Evolutionary conservation across 2,113 vertebrate species (phyloP).

Genomic region (Ceuthmochares aereus): DNA sequence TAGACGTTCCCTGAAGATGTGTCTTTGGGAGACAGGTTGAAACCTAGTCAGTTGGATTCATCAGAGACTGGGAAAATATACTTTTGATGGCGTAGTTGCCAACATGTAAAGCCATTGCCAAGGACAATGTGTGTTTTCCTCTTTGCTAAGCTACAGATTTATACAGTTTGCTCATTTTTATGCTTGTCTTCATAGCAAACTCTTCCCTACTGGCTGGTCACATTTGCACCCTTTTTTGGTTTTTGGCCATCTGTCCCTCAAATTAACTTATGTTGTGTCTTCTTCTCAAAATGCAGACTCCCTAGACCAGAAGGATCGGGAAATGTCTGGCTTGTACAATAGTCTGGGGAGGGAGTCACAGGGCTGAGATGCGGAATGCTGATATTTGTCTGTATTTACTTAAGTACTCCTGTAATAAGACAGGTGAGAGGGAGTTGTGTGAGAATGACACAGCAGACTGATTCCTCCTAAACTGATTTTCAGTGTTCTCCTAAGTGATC

Average conservation of each 20-base stretch:
- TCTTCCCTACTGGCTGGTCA: background rate
- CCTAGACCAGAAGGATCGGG: background rate
- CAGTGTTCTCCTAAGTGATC: accelerated
- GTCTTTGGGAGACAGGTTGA: background rate
- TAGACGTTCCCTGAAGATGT: background rate
- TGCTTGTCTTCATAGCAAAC: background rate
- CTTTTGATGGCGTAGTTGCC: background rate
- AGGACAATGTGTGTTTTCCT: background rate
- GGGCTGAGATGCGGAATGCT: background rate
- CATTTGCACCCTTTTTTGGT: background rate
- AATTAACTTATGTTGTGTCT: background rate
- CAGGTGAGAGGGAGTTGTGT: background rate
- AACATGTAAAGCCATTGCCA: background rate
- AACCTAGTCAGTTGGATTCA: background rate
- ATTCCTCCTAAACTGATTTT: background rate
- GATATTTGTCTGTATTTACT: background rate
- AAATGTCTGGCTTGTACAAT: background rate
- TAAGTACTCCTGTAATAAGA: background rate
- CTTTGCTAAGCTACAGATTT: background rate
- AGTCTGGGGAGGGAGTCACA: background rate
- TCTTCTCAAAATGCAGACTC: background rate
- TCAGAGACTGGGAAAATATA: background rate
- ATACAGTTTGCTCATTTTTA: background rate
- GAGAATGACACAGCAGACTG: background rate
- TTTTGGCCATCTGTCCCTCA: background rate